A percentile compares a stretch with the other conserved stretches of the same genome.
Evolutionary conservation across 2,113 vertebrate genomes (phyloP).

Genomic region (Danionella cerebrum): DNA sequence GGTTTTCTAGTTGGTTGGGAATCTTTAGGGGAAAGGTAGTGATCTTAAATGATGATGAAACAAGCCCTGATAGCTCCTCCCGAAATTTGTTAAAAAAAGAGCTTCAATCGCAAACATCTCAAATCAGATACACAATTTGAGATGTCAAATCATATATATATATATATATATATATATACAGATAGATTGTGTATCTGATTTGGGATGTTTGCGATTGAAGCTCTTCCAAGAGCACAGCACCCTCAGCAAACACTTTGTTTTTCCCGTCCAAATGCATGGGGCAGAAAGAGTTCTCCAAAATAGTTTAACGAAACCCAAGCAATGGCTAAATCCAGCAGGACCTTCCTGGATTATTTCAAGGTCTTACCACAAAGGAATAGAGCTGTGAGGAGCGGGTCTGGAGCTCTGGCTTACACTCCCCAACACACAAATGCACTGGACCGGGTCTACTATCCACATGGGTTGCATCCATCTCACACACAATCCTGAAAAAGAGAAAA

Average conservation of each 20-base stretch:
- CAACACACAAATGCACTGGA: conserved; percentile 85
- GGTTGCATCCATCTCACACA: conserved; percentile 89
- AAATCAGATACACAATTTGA: neutral
- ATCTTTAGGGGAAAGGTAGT: too few species aligned
- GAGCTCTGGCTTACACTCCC: conserved; percentile 90
- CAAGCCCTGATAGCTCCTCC: too few species aligned
- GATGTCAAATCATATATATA: too few species aligned
- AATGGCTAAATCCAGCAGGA: neutral
- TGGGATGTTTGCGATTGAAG: neutral
- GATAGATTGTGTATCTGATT: neutral
- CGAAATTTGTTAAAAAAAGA: too few species aligned
- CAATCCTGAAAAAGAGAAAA: conserved; percentile 73
- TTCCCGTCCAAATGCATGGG: conserved; percentile 4
- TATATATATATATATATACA: too few species aligned
- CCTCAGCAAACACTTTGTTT: conserved; percentile 9
- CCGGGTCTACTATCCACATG: conserved; percentile 70
- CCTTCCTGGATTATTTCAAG: conserved; percentile 14
- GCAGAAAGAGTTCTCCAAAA: conserved; percentile 3
- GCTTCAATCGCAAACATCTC: neutral
- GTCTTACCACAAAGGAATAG: conserved; percentile 88
- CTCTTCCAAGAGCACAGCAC: neutral
- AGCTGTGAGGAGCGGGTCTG: conserved; percentile 80
- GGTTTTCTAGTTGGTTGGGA: too few species aligned
- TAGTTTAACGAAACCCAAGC: conserved; percentile 19
- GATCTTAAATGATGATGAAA: too few species aligned